Base-by-base conservation (phyloP, 2,113 vertebrate species). In the Cettia cetti region DNA sequence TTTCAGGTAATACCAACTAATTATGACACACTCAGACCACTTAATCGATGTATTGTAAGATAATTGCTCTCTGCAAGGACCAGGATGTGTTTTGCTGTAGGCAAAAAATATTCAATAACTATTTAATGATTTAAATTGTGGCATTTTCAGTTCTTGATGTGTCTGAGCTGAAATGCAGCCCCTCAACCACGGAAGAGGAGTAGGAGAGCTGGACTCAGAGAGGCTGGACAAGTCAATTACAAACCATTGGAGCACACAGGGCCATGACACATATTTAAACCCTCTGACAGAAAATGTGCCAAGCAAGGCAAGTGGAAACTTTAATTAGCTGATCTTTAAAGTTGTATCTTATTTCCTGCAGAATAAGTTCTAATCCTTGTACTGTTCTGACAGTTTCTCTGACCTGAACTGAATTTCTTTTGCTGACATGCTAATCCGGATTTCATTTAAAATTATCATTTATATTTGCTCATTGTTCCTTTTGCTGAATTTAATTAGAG, bases 371-470 rank as follows among this genome's bases (percentile, higher is more conserved):
- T 95, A 94, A 82, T 76, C 39, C 53, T 86, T 45, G 52, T 27
- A 52, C 45, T 23, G 21, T 61, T 93, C 33, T 78, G 54, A 81
- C 66, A 70, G 91, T 20, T 70, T 61, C 86, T 72, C 40, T 92
- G 64, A 81, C 5, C 23, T 30, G 23, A 93, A 63, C 19, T 74
- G 40, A 30, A 20, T 95, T 95, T 72, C 80, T 89, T 63, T 54
- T 90, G 31, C 45, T 92, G 81, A 75, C 52, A 57, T 6, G 44
- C 59, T 83, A 87, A 95, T 94, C 52, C 9, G 3, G 13, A 81
- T 92, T 95, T 92, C 37, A 64, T 83, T 96, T 95, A 27, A 95
- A 94, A 86, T 86, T 28, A 59, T 49, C 45, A 66, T 87, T 93
- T 96, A 9, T 82, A 82, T 76, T 76, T 85, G 39, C 77, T 92